Evolutionary conservation across 2,888 invertebrate genomes (phyloP), one percentile per base, ranked within the genome.

Genomic region (Abscondita cerata): DNA sequence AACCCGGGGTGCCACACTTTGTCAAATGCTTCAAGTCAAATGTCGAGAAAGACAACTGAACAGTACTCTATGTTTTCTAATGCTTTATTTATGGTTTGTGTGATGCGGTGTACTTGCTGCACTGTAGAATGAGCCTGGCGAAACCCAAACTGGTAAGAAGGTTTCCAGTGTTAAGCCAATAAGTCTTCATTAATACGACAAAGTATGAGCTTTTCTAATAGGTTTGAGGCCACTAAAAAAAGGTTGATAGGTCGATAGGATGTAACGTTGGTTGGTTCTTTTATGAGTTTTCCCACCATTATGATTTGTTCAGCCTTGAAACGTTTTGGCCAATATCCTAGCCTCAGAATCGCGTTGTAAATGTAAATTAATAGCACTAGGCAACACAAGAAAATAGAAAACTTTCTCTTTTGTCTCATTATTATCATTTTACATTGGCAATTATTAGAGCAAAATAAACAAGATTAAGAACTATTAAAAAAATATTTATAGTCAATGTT

Each of bases 221-320:
- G 51, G 31, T 51, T 51, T 9, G 51, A 31, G 15, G 34, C 12
- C 34, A 5, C 3, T 15, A 34, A 12, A 11, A 51, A n/a, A 11
- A 51, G n/a, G 34, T 34, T 51, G 5, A 51, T 51, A n/a, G 36
- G 34, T 4, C 34, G 51, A 34, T 51, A 51, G 15, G 51, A 51
- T 15, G 34, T 20, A n/a, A 51, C 51, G n/a, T 51, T 20, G 31
- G 2, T 20, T n/a, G 33, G 13, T 11, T 4, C 15, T 51, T 51
- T 46, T 9, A 31, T 9, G 6, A 31, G 31, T 6, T 31, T 31
- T 31, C 9, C 31, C 9, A 9, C 31, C 9, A 31, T 31, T 9
- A 6, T 31, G 5, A 31, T 5, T 31, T 31, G 5, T 9, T 31
- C 31, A 31, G 31, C 6, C 31, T n/a, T n/a, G n/a, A n/a, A n/a